Conservation (phyloP, 2,888 invertebrate genomes). For the Copidosoma aretas region DNA sequence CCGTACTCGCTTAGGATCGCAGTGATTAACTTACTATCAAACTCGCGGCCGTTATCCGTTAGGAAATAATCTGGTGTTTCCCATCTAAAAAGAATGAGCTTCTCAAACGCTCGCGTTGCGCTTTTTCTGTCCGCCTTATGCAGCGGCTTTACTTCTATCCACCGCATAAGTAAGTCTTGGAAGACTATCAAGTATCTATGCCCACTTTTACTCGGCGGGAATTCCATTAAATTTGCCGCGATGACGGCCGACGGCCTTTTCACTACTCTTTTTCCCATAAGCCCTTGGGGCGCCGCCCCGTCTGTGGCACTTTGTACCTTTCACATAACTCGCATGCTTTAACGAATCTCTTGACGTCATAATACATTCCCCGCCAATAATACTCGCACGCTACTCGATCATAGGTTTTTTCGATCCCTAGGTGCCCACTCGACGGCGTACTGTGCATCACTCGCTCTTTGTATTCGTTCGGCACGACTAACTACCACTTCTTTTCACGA, state of each 20-base stretch:
- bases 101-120: neutral
- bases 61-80: neutral
- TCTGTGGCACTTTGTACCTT: neutral
- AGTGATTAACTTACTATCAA: neutral
- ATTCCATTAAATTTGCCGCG: neutral
- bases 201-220: neutral
- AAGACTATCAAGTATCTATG: neutral
- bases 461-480: conserved; percentile 2
- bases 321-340: no score
- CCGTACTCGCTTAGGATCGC: neutral
- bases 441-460: neutral
- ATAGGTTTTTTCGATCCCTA: neutral
- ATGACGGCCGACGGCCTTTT: neutral
- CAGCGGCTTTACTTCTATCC: neutral
- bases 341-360: no score
- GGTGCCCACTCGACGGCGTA: neutral
- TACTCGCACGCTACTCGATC: neutral
- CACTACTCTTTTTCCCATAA: neutral
- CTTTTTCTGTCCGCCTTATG: neutral
- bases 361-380: no score
- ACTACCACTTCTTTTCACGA: neutral
- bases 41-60: neutral
- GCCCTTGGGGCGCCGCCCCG: neutral
- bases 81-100: neutral
- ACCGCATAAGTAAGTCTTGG: neutral